Evolutionary conservation across 2,797 vertebrate genomes (phyloP), one percentile per base, ranked within the genome.

Genomic region (Melanotaenia pygmaea): DNA sequence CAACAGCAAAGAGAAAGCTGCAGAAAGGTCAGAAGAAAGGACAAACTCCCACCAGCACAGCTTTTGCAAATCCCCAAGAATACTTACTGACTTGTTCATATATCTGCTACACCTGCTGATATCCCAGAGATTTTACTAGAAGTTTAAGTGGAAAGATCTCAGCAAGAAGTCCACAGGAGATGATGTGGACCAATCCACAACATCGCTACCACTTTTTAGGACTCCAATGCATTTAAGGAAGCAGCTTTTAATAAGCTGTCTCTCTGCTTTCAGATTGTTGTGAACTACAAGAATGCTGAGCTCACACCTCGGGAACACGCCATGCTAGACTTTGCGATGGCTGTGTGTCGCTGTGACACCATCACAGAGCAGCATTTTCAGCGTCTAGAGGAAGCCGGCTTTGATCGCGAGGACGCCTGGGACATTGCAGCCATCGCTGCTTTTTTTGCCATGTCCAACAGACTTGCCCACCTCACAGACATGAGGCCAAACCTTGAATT

Each of bases 361-460:
- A 92, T 97, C 78, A 96, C 94, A 0, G 94, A 97, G 12, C 79
- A 94, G 72, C 95, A 95, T 74, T 95, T 98, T 64, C 81, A 76
- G 81, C 83, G 93, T 35, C 87, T 97, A 58, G 93, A 96, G 81
- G 85, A 88, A n/a, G 94, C 93, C 0, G 95, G 95, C 11, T 96
- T 98, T 61, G 93, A 95, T 77, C 87, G 75, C 0, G 96, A 98
- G 79, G 96, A 97, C 1, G 93, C 94, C 59, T 97, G 96, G 96
- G 96, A 97, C 84, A 96, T 96, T 16, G 94, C 91, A 16, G 89
- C 93, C 77, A 92, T 97, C 30, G 73, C 95, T 9, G 94, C 95
- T 11, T 97, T 97, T 81, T 97, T 96, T 54, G 94, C 95, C n/a
- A 93, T 96, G 95, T 96, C 95, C 43, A 97, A 96, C 74, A 87